phyloP scores from a whole-genome alignment of 2,888 invertebrate genomes.

The Monochamus alternatus region DNA sequence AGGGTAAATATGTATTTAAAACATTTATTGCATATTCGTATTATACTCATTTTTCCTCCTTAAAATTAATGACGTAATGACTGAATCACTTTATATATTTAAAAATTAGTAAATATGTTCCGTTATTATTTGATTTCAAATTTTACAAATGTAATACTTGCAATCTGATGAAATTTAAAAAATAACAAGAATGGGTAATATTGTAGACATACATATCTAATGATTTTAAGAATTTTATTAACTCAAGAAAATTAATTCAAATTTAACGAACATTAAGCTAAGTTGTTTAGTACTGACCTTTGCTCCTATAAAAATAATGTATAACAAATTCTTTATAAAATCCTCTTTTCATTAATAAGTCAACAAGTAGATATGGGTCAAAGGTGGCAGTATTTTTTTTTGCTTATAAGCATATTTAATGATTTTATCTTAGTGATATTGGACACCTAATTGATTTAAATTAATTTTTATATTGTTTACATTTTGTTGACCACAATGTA shows the following conservation, averaged over 20 bases:
- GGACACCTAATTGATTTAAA: background rate
- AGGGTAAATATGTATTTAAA: no score
- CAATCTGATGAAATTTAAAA: no score
- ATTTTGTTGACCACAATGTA: background rate
- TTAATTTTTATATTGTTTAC: background rate
- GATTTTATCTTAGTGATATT: background rate
- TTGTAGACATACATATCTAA: no score
- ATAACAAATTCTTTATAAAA: background rate
- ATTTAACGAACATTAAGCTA: background rate
- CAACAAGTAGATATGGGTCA: background rate
- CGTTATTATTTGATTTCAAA: no score
- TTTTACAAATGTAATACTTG: no score
- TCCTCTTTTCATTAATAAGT: background rate
- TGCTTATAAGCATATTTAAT: background rate
- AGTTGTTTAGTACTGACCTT: background rate
- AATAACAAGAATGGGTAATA: no score
- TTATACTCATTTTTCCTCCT: no score
- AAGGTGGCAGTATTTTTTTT: background rate
- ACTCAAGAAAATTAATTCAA: background rate
- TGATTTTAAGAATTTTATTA: background rate
- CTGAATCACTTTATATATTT: no score
- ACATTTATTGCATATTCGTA: no score
- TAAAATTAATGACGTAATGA: no score
- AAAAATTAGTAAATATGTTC: no score
- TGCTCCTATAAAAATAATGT: background rate